Evolutionary conservation across 2,113 vertebrate genomes (phyloP).

Genomic region (Setophaga petechia): DNA sequence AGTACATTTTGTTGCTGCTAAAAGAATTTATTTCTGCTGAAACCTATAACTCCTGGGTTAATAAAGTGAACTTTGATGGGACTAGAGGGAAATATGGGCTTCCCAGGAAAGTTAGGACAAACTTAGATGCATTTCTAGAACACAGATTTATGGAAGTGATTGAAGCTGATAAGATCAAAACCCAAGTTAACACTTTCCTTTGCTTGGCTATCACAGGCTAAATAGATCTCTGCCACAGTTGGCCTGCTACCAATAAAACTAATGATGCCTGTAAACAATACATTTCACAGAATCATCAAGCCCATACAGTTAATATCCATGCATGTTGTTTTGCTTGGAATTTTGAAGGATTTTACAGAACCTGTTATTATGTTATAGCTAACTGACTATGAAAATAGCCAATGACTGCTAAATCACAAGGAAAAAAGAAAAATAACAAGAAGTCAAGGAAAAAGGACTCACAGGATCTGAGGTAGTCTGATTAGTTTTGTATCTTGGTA

Average conservation of each 20-base stretch:
- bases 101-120: slow-evolving; percentile 72
- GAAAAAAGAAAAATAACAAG: neutral
- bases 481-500: neutral
- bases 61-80: slow-evolving; percentile 76
- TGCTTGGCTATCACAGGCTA: slow-evolving; percentile 43
- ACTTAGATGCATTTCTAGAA: slow-evolving; percentile 68
- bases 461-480: neutral
- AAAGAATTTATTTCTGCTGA: slow-evolving; percentile 76
- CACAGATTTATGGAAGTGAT: slow-evolving; percentile 74
- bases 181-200: slow-evolving; percentile 66
- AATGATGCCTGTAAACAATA: slow-evolving; percentile 18
- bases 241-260: slow-evolving; percentile 36
- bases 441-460: neutral
- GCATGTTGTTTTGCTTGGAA: slow-evolving; percentile 6
- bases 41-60: slow-evolving; percentile 76
- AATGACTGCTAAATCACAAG: neutral
- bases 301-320: neutral
- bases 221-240: slow-evolving; percentile 46
- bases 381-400: neutral
- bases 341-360: slow-evolving; percentile 4
- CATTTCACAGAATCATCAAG: slow-evolving; percentile 16
- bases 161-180: slow-evolving; percentile 73
- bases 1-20: slow-evolving; percentile 71
- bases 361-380: neutral
- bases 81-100: slow-evolving; percentile 75